These are phyloP conservation scores for Oreochromis aureus DNA, from an alignment of 2,113 vertebrate genomes.

Conservation along the genomic window DNA sequence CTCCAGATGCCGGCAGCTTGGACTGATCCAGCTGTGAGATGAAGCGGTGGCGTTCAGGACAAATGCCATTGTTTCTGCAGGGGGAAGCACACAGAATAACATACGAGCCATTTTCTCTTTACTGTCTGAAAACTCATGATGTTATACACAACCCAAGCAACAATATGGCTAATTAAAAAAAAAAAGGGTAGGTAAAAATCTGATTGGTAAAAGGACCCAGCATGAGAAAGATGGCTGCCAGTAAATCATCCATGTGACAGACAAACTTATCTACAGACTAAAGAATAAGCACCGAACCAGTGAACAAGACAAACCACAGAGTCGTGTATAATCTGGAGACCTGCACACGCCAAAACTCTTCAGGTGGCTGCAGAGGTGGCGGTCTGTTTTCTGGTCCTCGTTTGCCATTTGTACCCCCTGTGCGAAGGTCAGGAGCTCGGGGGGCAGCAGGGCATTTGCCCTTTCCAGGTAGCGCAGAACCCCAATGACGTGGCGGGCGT, in stretches of 20 bases:
- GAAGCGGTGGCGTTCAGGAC: slow-evolving; percentile 68
- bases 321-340: slow-evolving; percentile 55
- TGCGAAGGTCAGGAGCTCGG: slow-evolving; percentile 72
- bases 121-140: not conserved
- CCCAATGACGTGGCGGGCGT: slow-evolving; percentile 41
- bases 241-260: rapidly evolving
- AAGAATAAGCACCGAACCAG: not conserved
- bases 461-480: slow-evolving; percentile 76
- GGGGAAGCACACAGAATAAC: not conserved
- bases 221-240: not conserved
- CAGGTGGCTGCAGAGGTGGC: slow-evolving; percentile 77
- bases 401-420: slow-evolving; percentile 63
- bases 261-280: not conserved
- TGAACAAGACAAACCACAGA: not conserved
- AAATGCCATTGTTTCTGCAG: slow-evolving; percentile 49
- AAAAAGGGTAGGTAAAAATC: not conserved
- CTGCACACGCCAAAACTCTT: slow-evolving; percentile 88
- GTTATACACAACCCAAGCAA: not conserved
- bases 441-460: slow-evolving; percentile 71
- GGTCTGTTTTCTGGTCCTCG: slow-evolving; percentile 69
- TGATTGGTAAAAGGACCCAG: not conserved
- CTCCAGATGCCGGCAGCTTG: slow-evolving; percentile 42
- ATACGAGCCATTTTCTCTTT: not conserved
- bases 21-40: slow-evolving; percentile 48
- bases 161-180: not conserved